These are phyloP conservation scores for Ips nitidus DNA, from an alignment of 1,140 invertebrate genomes.

Conservation along the genomic window DNA sequence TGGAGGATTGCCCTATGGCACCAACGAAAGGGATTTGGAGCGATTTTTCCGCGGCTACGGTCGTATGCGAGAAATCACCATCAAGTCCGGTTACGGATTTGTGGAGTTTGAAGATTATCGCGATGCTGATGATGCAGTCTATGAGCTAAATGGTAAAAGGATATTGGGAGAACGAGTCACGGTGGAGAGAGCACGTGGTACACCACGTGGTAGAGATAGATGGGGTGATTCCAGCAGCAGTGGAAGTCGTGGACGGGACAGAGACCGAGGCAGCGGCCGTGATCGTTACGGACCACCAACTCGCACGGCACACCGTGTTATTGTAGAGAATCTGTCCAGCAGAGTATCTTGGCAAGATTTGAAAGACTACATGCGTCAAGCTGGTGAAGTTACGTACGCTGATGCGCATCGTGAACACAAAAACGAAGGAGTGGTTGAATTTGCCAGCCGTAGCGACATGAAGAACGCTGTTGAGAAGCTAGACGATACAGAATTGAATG, in stretches of 20 bases:
- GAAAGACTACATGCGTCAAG: conserved; percentile 99
- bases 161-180: conserved; percentile 91
- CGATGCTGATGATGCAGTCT: conserved; percentile 98
- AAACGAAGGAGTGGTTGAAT: conserved; percentile 93
- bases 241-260: conserved; percentile 33
- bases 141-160: conserved; percentile 97
- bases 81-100: conserved; percentile 99
- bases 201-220: conserved; percentile 64
- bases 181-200: conserved; percentile 81
- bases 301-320: conserved; percentile 92
- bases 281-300: conserved; percentile 92
- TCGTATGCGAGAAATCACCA: conserved; percentile 91
- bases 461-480: conserved; percentile 95
- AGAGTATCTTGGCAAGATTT: conserved; percentile 99
- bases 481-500: conserved; percentile 94
- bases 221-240: conserved; percentile 43
- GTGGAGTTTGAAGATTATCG: conserved; percentile 98
- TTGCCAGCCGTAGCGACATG: conserved; percentile 89
- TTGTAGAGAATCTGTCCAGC: conserved; percentile 97
- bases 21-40: conserved; percentile 94
- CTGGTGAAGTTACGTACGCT: conserved; percentile 98
- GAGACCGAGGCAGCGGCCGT: conserved; percentile 34
- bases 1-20: conserved; percentile 90
- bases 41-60: conserved; percentile 98
- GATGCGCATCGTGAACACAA: conserved; percentile 87